Evolutionary conservation across 35 echinoderm and acorn worm species (phyloP).

Genomic region (Stichopus chloronotus): DNA sequence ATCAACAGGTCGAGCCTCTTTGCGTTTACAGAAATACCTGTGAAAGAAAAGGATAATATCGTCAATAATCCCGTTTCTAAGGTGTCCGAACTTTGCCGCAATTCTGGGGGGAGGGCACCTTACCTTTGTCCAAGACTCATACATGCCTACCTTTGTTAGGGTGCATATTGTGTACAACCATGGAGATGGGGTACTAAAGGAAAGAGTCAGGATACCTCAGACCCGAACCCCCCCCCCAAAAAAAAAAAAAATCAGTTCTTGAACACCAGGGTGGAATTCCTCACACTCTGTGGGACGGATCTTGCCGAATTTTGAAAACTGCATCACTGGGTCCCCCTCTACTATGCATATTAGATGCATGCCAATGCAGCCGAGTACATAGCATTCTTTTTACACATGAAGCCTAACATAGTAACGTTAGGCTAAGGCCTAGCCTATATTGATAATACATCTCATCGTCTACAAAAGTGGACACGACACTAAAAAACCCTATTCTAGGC

Average conservation of each 20-base stretch:
- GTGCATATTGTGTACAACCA: not conserved
- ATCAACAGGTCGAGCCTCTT: not conserved
- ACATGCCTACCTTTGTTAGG: not conserved
- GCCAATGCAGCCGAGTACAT: slow-evolving; percentile 23
- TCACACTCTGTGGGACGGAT: not conserved
- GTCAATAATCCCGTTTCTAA: not conserved
- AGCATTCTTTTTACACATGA: not conserved
- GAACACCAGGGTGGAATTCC: not conserved
- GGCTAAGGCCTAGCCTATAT: slow-evolving; percentile 49
- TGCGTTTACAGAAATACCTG: slow-evolving; percentile 26
- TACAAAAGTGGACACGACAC: slow-evolving; percentile 25
- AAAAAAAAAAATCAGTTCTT: not conserved
- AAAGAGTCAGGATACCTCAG: not conserved
- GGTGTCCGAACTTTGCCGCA: not conserved
- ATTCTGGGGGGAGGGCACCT: not conserved
- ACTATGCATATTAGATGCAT: slow-evolving; percentile 44
- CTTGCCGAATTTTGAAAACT: not conserved
- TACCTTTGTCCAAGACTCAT: not conserved
- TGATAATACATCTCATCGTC: slow-evolving; percentile 18
- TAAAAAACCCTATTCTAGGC: slow-evolving; percentile 8
- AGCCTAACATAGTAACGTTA: not conserved
- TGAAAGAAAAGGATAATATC: slow-evolving; percentile 27
- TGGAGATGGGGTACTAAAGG: not conserved
- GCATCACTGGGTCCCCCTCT: not conserved
- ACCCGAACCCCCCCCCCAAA: not conserved